phyloP scores from a whole-genome alignment of 2,113 vertebrate genomes.

The Platysteira castanea region DNA sequence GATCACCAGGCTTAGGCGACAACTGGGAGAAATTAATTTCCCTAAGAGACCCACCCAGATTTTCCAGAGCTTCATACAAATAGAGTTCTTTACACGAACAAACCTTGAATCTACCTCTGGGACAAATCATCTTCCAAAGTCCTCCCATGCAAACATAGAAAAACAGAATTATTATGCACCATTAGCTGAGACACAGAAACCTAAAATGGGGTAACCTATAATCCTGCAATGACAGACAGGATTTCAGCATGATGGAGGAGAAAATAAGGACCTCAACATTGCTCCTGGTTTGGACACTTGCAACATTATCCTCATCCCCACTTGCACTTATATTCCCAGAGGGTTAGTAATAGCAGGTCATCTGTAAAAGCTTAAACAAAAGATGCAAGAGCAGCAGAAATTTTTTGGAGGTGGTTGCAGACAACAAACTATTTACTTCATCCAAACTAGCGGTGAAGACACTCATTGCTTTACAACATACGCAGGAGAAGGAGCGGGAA shows the following conservation, averaged over 20 bases:
- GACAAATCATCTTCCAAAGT: neutral
- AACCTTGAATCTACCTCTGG: neutral
- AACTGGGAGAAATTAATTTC: neutral
- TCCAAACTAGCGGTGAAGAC: neutral
- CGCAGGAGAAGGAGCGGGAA: accelerated
- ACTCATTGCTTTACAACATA: neutral
- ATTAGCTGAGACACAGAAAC: neutral
- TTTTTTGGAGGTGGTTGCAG: neutral
- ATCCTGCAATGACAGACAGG: neutral
- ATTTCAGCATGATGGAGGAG: neutral
- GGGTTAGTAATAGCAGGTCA: neutral
- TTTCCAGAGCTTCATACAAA: neutral
- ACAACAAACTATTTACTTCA: neutral
- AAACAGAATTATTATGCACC: neutral
- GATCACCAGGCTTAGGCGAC: accelerated
- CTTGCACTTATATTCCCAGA: neutral
- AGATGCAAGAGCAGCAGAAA: neutral
- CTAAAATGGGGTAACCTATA: neutral
- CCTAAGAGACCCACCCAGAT: neutral
- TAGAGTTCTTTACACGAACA: neutral
- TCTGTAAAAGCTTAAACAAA: neutral
- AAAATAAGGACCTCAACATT: accelerated
- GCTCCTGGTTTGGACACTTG: neutral
- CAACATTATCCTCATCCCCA: neutral
- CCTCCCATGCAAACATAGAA: neutral